A percentile compares a stretch with the other conserved stretches of the same genome.
Evolutionary conservation across 2,797 vertebrate genomes (phyloP).

Genomic region (Bradypodion pumilum): DNA sequence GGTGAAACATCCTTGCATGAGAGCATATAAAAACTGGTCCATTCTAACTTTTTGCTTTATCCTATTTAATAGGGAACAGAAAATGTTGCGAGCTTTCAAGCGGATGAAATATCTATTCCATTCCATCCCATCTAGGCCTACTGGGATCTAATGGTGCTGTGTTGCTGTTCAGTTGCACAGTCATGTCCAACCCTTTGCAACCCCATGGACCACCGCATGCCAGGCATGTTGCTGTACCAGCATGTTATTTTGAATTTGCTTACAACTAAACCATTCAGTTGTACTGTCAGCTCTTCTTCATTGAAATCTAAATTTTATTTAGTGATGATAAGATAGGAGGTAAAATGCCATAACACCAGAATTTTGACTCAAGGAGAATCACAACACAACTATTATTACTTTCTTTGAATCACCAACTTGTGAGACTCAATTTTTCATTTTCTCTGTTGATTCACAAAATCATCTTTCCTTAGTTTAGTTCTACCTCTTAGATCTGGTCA

Average conservation of each 20-base stretch:
- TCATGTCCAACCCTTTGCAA: no score
- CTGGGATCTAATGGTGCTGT: no score
- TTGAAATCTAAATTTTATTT: no score
- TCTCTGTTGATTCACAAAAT: not conserved
- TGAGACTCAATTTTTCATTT: no score
- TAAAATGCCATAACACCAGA: not conserved
- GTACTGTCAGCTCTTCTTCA: no score
- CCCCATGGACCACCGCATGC: no score
- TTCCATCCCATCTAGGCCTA: not conserved
- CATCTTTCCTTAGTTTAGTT: not conserved
- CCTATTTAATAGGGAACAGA: not conserved
- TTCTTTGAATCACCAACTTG: not conserved
- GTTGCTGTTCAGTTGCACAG: no score
- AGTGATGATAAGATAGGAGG: not conserved
- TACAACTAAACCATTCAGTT: no score
- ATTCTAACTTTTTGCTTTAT: not conserved
- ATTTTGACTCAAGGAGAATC: not conserved
- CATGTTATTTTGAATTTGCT: not conserved
- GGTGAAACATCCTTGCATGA: no score
- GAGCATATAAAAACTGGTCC: not conserved
- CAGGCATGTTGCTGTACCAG: not conserved
- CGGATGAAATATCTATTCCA: not conserved
- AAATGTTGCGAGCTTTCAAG: not conserved
- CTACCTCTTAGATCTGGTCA: not conserved
- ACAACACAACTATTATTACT: not conserved